phyloP scores from a whole-genome alignment of 2,113 vertebrate species.

The Orientallactaga bullata region DNA sequence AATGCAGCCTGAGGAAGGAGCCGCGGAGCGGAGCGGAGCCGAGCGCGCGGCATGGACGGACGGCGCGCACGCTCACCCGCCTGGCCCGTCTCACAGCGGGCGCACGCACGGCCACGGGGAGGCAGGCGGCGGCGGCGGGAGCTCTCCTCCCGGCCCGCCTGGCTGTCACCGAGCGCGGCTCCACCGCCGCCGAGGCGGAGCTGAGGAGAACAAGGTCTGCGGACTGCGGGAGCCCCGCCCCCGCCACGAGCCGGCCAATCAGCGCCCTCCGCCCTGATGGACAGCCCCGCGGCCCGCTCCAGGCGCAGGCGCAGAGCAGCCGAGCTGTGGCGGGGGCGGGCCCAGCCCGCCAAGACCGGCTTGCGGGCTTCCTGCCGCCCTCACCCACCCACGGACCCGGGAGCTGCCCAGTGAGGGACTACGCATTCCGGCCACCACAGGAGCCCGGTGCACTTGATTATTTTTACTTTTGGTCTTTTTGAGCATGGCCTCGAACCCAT shows the following conservation, averaged over 20 bases:
- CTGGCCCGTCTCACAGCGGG: too few relatives aligned
- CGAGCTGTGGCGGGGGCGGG: neutral
- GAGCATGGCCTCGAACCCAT: too few relatives aligned
- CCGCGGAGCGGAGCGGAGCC: too few relatives aligned
- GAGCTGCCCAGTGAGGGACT: neutral
- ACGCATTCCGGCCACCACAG: constrained; percentile 46
- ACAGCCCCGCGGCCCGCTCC: constrained; percentile 76
- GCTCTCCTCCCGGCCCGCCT: too few relatives aligned
- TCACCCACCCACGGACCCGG: neutral
- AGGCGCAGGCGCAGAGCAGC: neutral
- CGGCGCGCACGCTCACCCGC: too few relatives aligned
- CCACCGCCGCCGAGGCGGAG: too few relatives aligned
- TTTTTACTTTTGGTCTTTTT: neutral
- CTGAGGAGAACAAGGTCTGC: too few relatives aligned
- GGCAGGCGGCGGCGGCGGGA: too few relatives aligned
- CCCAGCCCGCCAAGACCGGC: neutral
- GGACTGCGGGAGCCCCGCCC: neutral
- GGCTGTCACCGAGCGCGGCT: too few relatives aligned
- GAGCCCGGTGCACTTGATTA: neutral
- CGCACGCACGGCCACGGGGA: too few relatives aligned
- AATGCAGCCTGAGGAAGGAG: too few relatives aligned
- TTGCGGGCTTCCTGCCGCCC: fast-evolving
- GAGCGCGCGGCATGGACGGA: too few relatives aligned
- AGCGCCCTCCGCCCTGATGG: constrained; percentile 76
- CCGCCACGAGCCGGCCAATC: constrained; percentile 72